These are phyloP conservation scores for Philotrypesis tridentata DNA, from an alignment of 1,140 invertebrate genomes.

Conservation along the genomic window DNA sequence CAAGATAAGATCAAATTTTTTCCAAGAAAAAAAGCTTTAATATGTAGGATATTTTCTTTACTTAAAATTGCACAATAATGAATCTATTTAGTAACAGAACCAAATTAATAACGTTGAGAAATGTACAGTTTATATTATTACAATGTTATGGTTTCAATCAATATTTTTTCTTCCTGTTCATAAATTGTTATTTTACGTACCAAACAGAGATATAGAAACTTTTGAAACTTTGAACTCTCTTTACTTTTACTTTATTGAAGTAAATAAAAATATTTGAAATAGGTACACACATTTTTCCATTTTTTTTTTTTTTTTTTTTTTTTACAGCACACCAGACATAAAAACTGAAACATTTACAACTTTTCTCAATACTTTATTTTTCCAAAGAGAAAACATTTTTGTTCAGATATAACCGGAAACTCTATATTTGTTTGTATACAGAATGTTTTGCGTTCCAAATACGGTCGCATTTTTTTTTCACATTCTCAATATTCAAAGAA, in stretches of 20 bases:
- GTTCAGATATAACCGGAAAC: background rate
- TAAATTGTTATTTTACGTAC: too few relatives aligned
- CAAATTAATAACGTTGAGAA: too few relatives aligned
- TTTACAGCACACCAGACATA: background rate
- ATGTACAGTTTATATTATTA: too few relatives aligned
- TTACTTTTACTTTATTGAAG: too few relatives aligned
- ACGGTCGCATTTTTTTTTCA: background rate
- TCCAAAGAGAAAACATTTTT: background rate
- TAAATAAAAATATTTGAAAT: background rate
- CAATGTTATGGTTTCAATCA: too few relatives aligned
- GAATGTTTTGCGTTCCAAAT: background rate
- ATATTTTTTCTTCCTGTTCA: too few relatives aligned
- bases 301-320: background rate
- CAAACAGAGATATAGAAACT: background rate
- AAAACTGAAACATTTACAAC: background rate
- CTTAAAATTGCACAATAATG: too few relatives aligned
- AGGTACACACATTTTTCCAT: background rate
- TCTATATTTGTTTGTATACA: background rate
- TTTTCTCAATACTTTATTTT: background rate
- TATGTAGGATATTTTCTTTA: too few relatives aligned
- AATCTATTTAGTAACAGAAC: too few relatives aligned
- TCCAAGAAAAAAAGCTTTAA: too few relatives aligned
- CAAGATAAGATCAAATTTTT: too few relatives aligned
- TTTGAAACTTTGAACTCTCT: background rate
- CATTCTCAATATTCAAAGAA: background rate